A percentile compares a stretch with the other conserved stretches of the same genome.
Conservation (phyloP, 2,888 invertebrate genomes). For the Nomada ruficornis region DNA sequence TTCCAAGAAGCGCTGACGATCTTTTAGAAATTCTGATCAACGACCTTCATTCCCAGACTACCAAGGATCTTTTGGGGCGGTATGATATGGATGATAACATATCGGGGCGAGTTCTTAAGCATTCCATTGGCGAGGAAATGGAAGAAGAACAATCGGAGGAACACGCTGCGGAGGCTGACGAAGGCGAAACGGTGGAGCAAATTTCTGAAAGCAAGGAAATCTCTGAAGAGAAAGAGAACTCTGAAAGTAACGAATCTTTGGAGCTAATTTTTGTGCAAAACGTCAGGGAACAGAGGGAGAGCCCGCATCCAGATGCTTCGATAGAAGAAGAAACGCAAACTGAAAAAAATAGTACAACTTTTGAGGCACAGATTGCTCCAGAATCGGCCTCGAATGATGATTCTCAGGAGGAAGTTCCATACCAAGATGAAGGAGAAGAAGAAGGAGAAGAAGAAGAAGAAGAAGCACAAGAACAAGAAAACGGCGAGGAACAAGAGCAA, state of each 20-base stretch:
- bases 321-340: not conserved
- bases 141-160: not conserved
- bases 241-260: not conserved
- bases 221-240: not conserved
- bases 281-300: not conserved
- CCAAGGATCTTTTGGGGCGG: constrained; percentile 1
- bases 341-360: not conserved
- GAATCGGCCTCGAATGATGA: not conserved
- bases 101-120: not conserved
- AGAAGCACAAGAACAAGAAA: not conserved
- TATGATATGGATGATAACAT: not conserved
- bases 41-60: not conserved
- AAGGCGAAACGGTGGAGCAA: not conserved
- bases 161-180: not conserved
- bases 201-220: not conserved
- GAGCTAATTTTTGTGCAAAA: not conserved
- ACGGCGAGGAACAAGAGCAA: constrained; percentile 17
- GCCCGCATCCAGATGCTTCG: not conserved
- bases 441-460: not conserved
- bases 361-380: not conserved
- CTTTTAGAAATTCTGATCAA: constrained; percentile 20
- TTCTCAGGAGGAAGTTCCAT: not conserved
- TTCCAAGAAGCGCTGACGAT: not conserved
- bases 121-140: not conserved
- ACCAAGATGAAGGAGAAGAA: not conserved